Base-by-base conservation (phyloP, 1,140 invertebrate species). In the Mercenaria mercenaria region DNA sequence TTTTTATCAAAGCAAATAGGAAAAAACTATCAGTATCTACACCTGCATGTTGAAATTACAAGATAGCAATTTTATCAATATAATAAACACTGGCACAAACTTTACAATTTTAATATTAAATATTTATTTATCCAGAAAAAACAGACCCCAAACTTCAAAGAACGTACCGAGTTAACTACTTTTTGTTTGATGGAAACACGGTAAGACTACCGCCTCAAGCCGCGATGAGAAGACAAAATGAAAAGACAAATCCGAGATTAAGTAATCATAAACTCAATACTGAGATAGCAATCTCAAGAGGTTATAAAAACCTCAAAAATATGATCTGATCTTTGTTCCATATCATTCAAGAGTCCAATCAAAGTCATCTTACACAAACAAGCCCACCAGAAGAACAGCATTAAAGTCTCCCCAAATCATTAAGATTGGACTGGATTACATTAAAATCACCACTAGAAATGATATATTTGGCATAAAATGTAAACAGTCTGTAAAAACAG, bases 381-480 rank as follows among this genome's bases (percentile, higher is more conserved):
- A 50, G 67, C 67, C 67, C 67, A 39, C 67, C 67, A 39, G 34
- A 72, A 72, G 39, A 39, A 13, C 39, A 23, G 29, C 67, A 72
- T 72, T 67, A 72, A 72, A 72, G 34, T 72, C 67, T 72, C 32
- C 34, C 67, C 34, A 72, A 39, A 72, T 72, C 34, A 72, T 72
- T 39, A 56, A 79, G 47, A 79, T 52, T 79, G 47, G 4, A 56
- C 29, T 29, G 47, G 26, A 79, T 52, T 50, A 79, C 47, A 76
- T 79, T 50, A 52, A 79, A 79, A 79, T 52, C 76, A 52, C 43
- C 47, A 56, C 76, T 56, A 56, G 47, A 79, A 79, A 79, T 79
- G 76, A 79, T 79, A 52, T 79, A 79, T 79, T 34, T 79, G 76
- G 76, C 76, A 79, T 47, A 18, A 79, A 79, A 56, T 79, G 47